phyloP scores from a whole-genome alignment of 2,888 invertebrate species.

The Ischnus inquisitorius region DNA sequence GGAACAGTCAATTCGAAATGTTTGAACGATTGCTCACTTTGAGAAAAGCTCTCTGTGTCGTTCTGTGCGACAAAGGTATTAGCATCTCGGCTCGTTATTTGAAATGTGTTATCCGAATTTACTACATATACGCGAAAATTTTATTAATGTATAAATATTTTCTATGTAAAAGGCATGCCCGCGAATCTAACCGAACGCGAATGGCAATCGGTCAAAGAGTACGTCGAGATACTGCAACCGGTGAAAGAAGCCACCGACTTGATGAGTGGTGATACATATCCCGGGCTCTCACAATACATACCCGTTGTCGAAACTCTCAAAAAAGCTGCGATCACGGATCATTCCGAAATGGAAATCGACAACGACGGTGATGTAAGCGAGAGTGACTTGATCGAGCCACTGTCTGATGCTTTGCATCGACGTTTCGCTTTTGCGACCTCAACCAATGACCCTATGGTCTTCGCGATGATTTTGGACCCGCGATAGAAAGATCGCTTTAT shows the following conservation, averaged over 20 bases:
- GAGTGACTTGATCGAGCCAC: no score
- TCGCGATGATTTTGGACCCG: no score
- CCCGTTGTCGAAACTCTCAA: neutral
- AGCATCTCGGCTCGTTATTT: no score
- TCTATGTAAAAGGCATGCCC: neutral
- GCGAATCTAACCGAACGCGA: no score
- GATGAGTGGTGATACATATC: neutral
- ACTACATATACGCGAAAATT: no score
- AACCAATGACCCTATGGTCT: no score
- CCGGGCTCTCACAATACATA: conserved; percentile 8
- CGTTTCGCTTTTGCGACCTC: no score
- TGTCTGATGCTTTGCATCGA: no score
- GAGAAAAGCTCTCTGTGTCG: conserved; percentile 33
- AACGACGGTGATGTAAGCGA: no score
- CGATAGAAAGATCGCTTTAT: no score
- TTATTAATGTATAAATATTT: neutral
- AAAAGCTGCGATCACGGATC: neutral
- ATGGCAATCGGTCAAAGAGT: neutral
- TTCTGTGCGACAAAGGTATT: conserved; percentile 47
- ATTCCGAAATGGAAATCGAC: neutral
- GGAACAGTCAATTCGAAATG: conserved; percentile 54
- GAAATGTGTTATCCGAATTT: no score
- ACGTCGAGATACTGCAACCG: neutral
- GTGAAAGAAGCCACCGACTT: neutral
- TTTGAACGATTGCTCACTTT: conserved; percentile 31